Evolutionary conservation across 2,888 invertebrate species (phyloP).

Genomic region (Drosophila peninsularis): DNA sequence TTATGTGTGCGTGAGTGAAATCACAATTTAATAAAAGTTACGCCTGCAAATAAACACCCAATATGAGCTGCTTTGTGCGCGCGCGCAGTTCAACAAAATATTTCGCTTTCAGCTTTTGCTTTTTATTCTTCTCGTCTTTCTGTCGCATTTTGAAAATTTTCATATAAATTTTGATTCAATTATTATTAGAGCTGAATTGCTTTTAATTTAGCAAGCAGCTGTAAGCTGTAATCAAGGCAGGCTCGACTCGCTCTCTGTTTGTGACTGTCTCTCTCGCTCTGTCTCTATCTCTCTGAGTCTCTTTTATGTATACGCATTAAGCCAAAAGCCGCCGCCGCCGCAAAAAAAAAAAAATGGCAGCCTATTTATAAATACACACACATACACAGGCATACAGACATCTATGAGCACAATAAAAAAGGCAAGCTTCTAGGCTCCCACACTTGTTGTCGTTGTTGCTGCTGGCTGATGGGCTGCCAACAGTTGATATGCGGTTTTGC

Average conservation of each 20-base stretch:
- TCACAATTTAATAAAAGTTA: conserved; percentile 80
- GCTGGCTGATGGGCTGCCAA: conserved; percentile 57
- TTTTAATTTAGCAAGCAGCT: conserved; percentile 47
- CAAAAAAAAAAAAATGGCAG: conserved; percentile 65
- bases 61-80: conserved; percentile 30
- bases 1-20: conserved; percentile 60
- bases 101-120: not conserved
- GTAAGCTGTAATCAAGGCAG: conserved; percentile 49
- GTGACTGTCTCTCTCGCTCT: not conserved
- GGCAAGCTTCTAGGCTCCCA: conserved; percentile 5
- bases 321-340: conserved; percentile 59
- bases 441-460: conserved; percentile 27
- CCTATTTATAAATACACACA: conserved; percentile 71
- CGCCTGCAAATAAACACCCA: conserved; percentile 75
- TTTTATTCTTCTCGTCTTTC: conserved; percentile 2
- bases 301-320: conserved; percentile 69
- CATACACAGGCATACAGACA: conserved; percentile 4
- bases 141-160: conserved; percentile 9
- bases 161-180: conserved; percentile 46
- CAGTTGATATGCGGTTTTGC: conserved; percentile 73
- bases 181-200: conserved; percentile 59
- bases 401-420: conserved; percentile 1
- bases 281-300: not conserved
- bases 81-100: conserved; percentile 35
- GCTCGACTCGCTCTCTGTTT: not conserved